Evolutionary conservation across 2,888 invertebrate genomes (phyloP).

Genomic region (Prosapia bicincta): DNA sequence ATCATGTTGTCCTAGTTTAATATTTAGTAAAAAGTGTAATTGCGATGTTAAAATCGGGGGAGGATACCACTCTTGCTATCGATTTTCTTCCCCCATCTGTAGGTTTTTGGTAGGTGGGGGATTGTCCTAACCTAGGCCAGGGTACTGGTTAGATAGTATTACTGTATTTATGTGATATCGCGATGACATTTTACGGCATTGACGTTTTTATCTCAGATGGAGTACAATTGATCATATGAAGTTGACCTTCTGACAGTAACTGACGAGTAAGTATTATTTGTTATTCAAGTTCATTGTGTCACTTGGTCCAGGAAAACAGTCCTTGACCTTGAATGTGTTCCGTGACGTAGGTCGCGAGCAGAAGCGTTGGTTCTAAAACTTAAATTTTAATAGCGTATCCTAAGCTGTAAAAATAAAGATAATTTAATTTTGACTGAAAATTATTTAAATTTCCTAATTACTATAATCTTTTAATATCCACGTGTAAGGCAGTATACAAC

Average conservation of each 20-base stretch:
- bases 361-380: neutral
- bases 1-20: neutral
- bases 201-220: neutral
- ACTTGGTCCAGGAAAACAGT: neutral
- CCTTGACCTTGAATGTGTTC: conserved; percentile 32
- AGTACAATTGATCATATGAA: neutral
- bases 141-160: neutral
- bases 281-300: conserved; percentile 2
- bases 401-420: too few species aligned
- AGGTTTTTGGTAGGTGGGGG: neutral
- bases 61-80: neutral
- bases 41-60: neutral
- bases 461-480: too few species aligned
- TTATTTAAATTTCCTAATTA: too few species aligned
- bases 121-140: neutral
- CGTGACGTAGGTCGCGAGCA: conserved; percentile 34
- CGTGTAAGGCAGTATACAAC: too few species aligned
- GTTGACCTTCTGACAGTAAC: neutral
- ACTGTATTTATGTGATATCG: neutral
- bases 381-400: too few species aligned
- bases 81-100: conserved; percentile 2
- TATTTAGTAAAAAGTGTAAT: neutral
- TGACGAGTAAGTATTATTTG: neutral
- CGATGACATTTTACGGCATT: neutral
- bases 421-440: too few species aligned